Base-by-base conservation (phyloP, 2,888 invertebrate species). In the Hofmannophila pseudospretella region DNA sequence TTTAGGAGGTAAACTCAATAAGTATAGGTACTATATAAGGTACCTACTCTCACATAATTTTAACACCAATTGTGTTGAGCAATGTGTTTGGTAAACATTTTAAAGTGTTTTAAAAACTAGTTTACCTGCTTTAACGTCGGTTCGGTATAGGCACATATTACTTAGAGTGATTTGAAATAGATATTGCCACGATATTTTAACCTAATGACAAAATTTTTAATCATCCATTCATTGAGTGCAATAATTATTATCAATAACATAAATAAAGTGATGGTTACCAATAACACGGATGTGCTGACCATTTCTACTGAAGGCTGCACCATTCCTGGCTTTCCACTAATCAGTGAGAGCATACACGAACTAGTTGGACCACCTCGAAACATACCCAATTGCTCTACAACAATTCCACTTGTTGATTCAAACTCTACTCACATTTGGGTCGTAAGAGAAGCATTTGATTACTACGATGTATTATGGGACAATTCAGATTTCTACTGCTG, bases 401-500 rank as follows among this genome's bases (percentile, higher is more conserved):
- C 34, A 9, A 28, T 29, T 7, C 38, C 42, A 10, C 51, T 64
- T n/a, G 16, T 63, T 7, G 36, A 35, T 11, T 41, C 44, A 7
- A 66, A 66, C 39, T 34, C 38, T 22, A 42, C 66, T n/a, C 61
- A 64, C 33, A 36, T 66, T 22, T 62, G 59, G 62, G 46, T 65
- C 16, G 23, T 39, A 4, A 39, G 48, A 13, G 47, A 53, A 25
- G 36, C 42, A 25, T 45, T 54, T 7, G 41, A 45, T 20, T 38
- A 32, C n/a, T 52, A 44, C 35, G 45, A 42, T 22, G 23, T 54
- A 32, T 5, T 16, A 16, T 36, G 16, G 26, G 28, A 19, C 29
- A 25, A 36, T 25, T 34, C 38, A 20, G 33, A 36, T n/a, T 33
- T 38, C 14, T 26, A 65, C 34, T 92, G 92, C 60, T 91, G 90